Base-by-base conservation (phyloP, 2,113 vertebrate species). In the Grus americana region DNA sequence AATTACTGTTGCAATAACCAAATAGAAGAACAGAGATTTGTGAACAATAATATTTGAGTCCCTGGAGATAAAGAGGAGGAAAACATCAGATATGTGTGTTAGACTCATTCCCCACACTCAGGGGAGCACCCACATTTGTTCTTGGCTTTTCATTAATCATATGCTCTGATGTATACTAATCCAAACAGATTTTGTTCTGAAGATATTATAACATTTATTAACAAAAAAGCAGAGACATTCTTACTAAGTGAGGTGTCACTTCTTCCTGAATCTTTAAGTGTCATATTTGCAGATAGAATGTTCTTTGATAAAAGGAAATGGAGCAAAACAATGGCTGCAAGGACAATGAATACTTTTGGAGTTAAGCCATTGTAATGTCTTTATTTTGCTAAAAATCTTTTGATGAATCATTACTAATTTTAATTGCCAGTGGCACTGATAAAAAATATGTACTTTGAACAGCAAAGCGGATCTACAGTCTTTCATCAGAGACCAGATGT, bases 1-100 rank as follows among this genome's bases (percentile, higher is more conserved):
- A 94, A 88, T 91, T 80, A 70, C 59, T 75, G 32, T 79, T 88
- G 71, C 74, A 92, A 84, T 66, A 94, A 92, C 67, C 44, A 75
- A 94, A 71, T 2, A 86, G 61, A 90, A 68, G 61, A 93, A 87
- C 42, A 66, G 46, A 94, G 47, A 93, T 75, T 71, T 91, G 23
- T 84, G 68, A 96, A 68, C 32, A 94, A 78, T 58, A 91, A 93
- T n/a, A 59, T 38, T 75, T 4, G 6, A 38, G 23, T 73, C 42
- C 55, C 73, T 86, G 26, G 63, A 94, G 74, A 91, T 6, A 58
- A 59, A 66, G 46, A 84, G 12, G 4, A 79, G 26, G 21, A 78
- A 95, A 86, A 86, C 10, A 62, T 61, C 78, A 93, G 29, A 59
- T 40, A 96, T 93, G 34, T 15, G 19, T 42, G 16, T 90, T 58